Evolutionary conservation across 2,888 invertebrate species (phyloP).

Genomic region (Noctua fimbriata): DNA sequence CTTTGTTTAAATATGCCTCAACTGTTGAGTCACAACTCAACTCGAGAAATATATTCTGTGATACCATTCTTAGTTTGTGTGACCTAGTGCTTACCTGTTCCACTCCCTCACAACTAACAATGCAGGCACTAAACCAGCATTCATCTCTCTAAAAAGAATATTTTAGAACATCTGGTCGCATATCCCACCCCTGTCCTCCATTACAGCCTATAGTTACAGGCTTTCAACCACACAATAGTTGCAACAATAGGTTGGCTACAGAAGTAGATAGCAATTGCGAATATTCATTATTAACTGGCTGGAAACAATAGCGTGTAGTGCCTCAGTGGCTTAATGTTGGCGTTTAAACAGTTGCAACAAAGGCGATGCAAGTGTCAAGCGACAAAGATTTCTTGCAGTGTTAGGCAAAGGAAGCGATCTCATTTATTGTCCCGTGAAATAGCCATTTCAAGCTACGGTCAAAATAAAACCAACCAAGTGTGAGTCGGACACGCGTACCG

Average conservation of each 20-base stretch:
- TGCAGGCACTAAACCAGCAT: background rate
- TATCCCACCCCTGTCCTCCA: background rate
- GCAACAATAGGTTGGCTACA: conserved; percentile 49
- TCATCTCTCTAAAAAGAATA: background rate
- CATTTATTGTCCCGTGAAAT: background rate
- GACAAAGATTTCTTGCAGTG: background rate
- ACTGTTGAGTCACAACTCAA: background rate
- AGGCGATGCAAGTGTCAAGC: background rate
- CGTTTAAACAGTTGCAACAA: conserved; percentile 24
- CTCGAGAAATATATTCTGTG: background rate
- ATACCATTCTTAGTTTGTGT: background rate
- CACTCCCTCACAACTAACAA: background rate
- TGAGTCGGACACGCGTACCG: too few relatives aligned
- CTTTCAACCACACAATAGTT: conserved; percentile 49
- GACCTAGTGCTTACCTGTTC: background rate
- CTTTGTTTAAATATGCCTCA: background rate
- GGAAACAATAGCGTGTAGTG: conserved; percentile 55
- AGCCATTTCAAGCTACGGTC: background rate
- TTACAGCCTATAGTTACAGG: conserved; percentile 20
- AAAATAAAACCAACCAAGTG: too few relatives aligned
- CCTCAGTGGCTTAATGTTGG: conserved; percentile 17
- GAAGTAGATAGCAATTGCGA: conserved; percentile 49
- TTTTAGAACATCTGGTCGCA: background rate
- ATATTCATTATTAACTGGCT: conserved; percentile 51
- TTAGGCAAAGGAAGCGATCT: background rate